Conservation (phyloP, 2,113 vertebrate genomes). For the Capricornis sumatraensis region DNA sequence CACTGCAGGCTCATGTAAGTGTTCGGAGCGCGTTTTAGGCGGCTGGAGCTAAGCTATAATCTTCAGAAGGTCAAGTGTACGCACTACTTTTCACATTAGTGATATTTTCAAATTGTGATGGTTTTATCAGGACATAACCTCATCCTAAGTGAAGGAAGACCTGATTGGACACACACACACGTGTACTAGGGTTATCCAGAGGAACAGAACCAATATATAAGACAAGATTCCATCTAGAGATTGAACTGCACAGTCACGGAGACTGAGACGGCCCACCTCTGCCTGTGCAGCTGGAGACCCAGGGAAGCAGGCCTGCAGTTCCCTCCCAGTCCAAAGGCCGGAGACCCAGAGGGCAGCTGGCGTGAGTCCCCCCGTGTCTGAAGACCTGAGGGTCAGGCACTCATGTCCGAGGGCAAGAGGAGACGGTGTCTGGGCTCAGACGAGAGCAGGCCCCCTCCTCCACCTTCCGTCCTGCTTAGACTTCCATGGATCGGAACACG, state of each 20-base stretch:
- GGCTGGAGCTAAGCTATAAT: neutral
- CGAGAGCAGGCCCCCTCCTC: neutral
- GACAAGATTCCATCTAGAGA: neutral
- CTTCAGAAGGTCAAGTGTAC: neutral
- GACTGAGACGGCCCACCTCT: neutral
- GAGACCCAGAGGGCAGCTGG: neutral
- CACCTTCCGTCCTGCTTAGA: neutral
- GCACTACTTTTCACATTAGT: neutral
- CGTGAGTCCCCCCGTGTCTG: rapidly evolving
- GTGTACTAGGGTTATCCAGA: neutral
- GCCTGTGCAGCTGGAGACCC: neutral
- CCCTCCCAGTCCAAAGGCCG: rapidly evolving
- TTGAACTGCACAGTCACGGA: rapidly evolving
- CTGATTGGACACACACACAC: neutral
- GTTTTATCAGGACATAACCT: neutral
- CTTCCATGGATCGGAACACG: neutral
- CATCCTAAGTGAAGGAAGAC: neutral
- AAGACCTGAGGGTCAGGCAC: neutral
- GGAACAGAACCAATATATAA: neutral
- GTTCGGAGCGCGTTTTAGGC: neutral
- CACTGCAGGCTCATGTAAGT: neutral
- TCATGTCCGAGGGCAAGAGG: rapidly evolving
- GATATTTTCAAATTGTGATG: neutral
- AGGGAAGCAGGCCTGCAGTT: neutral
- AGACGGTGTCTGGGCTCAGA: neutral